Conservation (phyloP, 2,113 vertebrate genomes). For the Cervus canadensis region DNA sequence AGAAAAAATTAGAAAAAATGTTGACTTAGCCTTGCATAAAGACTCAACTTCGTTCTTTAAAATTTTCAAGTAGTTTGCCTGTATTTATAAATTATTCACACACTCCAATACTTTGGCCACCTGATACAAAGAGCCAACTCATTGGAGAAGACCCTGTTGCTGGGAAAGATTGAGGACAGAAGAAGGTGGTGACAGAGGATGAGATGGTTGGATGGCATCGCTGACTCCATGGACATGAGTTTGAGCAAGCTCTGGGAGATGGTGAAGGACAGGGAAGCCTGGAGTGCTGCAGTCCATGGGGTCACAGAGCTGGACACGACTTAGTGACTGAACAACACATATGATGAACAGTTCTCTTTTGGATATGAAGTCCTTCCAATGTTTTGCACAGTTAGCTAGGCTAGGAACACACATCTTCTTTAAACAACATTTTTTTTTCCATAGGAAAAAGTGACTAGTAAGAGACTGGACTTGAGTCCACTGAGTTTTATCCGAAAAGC, state of each 20-base stretch:
- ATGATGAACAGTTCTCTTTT: neutral
- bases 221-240: neutral
- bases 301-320: neutral
- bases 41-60: neutral
- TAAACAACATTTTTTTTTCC: neutral
- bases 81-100: neutral
- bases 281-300: neutral
- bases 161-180: neutral
- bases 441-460: neutral
- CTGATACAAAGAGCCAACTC: neutral
- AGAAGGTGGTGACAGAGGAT: neutral
- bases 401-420: neutral
- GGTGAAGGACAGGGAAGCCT: neutral
- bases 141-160: neutral
- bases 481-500: neutral
- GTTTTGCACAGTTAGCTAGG: neutral
- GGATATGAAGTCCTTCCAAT: neutral
- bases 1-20: neutral
- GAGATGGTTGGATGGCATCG: neutral
- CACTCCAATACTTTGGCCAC: neutral
- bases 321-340: neutral
- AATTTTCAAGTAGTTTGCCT: neutral
- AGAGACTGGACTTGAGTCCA: neutral
- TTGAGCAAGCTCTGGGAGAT: neutral
- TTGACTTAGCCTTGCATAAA: neutral